A percentile compares a stretch with the other conserved stretches of the same genome.
Conservation (phyloP, 2,113 vertebrate species). For the Hepsetus odoe region DNA sequence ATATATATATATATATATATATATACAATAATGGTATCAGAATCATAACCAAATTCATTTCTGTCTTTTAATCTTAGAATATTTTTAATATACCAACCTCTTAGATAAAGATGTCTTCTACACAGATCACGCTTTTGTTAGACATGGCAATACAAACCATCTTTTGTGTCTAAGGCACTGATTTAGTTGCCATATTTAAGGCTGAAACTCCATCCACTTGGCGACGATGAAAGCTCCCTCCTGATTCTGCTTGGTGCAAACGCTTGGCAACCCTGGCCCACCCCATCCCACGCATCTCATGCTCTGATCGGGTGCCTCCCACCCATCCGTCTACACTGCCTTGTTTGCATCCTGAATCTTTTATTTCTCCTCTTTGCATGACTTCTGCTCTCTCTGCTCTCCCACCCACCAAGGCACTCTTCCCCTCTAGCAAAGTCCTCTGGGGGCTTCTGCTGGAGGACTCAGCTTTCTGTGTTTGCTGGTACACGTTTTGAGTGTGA, state of each 20-base stretch:
- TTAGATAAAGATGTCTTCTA: not conserved
- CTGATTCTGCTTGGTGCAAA: slow-evolving; percentile 46
- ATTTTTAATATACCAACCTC: not conserved
- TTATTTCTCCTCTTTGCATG: slow-evolving; percentile 42
- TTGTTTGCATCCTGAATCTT: slow-evolving; percentile 47
- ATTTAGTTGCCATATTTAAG: slow-evolving; percentile 26
- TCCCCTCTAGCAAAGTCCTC: slow-evolving; percentile 20
- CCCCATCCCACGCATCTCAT: slow-evolving; percentile 52
- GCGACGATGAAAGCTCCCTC: slow-evolving; percentile 24
- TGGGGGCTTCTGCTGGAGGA: slow-evolving; percentile 27
- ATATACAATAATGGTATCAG: too few relatives aligned
- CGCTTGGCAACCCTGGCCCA: slow-evolving; percentile 48
- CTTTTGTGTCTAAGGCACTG: not conserved
- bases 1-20: too few relatives aligned
- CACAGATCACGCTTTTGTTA: not conserved
- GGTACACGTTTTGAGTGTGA: not conserved
- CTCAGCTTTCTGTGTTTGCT: too few relatives aligned
- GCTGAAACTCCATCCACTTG: slow-evolving; percentile 11
- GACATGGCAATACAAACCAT: not conserved
- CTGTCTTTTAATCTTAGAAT: too few relatives aligned
- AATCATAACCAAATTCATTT: too few relatives aligned
- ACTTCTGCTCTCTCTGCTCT: slow-evolving; percentile 47
- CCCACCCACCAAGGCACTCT: slow-evolving; percentile 31
- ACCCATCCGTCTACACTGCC: slow-evolving; percentile 41
- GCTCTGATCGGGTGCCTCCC: slow-evolving; percentile 50